phyloP scores from a whole-genome alignment of 2,113 vertebrate species.

The Bungarus multicinctus region DNA sequence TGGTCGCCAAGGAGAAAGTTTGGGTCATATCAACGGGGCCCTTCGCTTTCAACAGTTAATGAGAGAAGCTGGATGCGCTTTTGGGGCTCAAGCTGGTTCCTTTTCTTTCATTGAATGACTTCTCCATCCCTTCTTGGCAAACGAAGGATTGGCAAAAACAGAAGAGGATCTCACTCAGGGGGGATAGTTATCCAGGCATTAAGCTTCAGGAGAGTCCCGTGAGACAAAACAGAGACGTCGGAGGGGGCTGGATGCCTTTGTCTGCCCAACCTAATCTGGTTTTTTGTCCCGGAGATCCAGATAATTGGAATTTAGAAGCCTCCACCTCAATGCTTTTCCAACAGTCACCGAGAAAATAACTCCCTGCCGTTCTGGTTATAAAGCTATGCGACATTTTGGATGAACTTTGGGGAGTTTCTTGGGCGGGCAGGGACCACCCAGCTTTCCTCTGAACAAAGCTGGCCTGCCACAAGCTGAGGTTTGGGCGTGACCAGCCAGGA shows the following conservation, averaged over 20 bases:
- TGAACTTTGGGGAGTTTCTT: constrained; percentile 44
- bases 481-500: constrained; percentile 11
- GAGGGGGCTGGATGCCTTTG: constrained; percentile 48
- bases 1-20: background rate
- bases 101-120: background rate
- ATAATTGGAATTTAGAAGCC: constrained; percentile 45
- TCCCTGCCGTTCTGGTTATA: constrained; percentile 57
- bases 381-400: constrained; percentile 43
- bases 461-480: constrained; percentile 9
- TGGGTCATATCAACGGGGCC: background rate
- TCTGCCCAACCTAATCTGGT: constrained; percentile 39
- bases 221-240: constrained; percentile 42
- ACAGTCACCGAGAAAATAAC: constrained; percentile 55
- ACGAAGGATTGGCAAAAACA: constrained; percentile 9
- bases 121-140: constrained; percentile 20
- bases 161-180: background rate
- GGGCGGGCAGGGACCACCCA: constrained; percentile 54
- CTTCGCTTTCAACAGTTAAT: background rate
- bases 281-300: constrained; percentile 45
- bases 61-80: background rate
- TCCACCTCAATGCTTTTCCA: constrained; percentile 55
- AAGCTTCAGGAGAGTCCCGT: constrained; percentile 5
- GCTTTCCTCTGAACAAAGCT: constrained; percentile 44
- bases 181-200: constrained; percentile 23
- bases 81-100: background rate